Evolutionary conservation across 2,113 vertebrate species (phyloP), one percentile per base, ranked within the genome.

Genomic region (Chamaea fasciata): DNA sequence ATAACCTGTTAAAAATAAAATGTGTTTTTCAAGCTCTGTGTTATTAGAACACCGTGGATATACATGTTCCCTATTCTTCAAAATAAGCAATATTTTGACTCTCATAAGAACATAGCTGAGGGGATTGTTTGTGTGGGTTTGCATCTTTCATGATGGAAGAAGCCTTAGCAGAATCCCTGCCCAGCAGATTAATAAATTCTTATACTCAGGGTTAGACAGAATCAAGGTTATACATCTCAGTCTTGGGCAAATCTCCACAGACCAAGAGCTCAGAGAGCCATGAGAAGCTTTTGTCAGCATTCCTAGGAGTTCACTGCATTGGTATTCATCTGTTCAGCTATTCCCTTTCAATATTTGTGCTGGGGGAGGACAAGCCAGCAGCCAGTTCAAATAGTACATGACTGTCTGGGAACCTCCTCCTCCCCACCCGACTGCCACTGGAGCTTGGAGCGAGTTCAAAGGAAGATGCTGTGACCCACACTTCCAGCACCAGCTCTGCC

Each of bases 341-440:
- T 55, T 88, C 87, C 35, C 52, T 91, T 80, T 92, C 87, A 94
- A 3, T 91, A 74, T 84, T 83, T 85, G 33, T 77, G n/a, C 67
- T 59, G 52, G 59, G 55, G 28, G 46, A 94, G 35, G 50, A 87
- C 70, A 77, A 88, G 59, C 63, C 82, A 83, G 63, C 79, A 93
- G 41, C 2, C 3, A 83, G 71, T 67, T 59, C 87, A 77, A 94
- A 88, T 82, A 94, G 68, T 70, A 44, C 35, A 28, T 11, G 67
- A 59, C 78, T 89, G 78, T 77, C 87, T 92, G 87, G 80, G 82
- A 95, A 88, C 67, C 87, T 85, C 67, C 91, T 74, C 59, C 79
- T 52, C 67, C 46, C 90, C 56, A 63, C 63, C 24, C 68, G 33
- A 7, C 82, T 93, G 87, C 85, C 60, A 41, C 87, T 90, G 85